Evolutionary conservation across 2,113 vertebrate genomes (phyloP).

Genomic region (Dryoscopus gambensis): DNA sequence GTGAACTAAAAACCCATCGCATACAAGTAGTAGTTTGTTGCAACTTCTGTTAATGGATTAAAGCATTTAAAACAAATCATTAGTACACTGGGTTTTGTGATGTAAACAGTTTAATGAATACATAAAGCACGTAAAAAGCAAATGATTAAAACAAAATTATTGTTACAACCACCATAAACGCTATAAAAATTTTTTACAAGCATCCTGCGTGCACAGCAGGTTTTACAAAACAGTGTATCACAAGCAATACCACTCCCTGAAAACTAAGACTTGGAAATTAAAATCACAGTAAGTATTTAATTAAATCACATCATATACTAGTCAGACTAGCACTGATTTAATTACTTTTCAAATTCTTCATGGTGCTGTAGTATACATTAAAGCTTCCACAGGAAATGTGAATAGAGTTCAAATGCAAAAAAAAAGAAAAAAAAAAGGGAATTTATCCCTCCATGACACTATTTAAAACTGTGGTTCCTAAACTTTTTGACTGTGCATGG

Average conservation of each 20-base stretch:
- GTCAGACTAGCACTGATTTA: background rate
- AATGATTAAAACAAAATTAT: constrained; percentile 33
- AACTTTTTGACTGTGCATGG: background rate
- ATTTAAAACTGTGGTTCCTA: background rate
- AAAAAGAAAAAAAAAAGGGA: too few relatives aligned
- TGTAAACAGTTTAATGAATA: constrained; percentile 67
- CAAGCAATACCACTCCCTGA: background rate
- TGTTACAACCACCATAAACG: constrained; percentile 1
- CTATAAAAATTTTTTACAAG: background rate
- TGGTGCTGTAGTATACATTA: background rate
- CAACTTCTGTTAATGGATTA: constrained; percentile 49
- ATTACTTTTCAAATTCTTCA: background rate
- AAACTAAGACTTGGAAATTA: background rate
- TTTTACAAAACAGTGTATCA: background rate
- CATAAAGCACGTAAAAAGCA: constrained; percentile 35
- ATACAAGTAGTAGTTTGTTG: background rate
- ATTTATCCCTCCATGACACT: accelerated
- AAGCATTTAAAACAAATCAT: constrained; percentile 23
- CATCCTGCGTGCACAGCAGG: background rate
- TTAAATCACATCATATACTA: background rate
- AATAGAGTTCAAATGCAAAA: background rate
- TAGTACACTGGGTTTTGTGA: constrained; percentile 30
- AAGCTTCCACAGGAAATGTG: background rate
- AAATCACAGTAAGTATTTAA: constrained; percentile 21
- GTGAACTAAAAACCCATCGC: background rate